Evolutionary conservation across 2,113 vertebrate genomes (phyloP).

Genomic region (Aythya baeri): DNA sequence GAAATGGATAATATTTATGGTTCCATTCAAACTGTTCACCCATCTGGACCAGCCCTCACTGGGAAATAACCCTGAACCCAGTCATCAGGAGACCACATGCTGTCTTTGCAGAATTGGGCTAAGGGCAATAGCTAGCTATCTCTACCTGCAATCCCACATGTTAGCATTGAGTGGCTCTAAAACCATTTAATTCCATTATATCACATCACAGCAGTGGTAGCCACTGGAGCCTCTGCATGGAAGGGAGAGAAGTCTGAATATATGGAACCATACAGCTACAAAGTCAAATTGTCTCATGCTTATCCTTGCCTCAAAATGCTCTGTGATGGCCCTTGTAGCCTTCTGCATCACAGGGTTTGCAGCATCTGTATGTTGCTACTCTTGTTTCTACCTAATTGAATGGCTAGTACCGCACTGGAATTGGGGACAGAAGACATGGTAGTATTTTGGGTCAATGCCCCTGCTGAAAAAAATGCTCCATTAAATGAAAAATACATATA

Average conservation of each 20-base stretch:
- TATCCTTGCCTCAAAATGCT: not conserved
- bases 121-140: not conserved
- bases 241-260: not conserved
- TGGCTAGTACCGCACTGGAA: not conserved
- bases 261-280: not conserved
- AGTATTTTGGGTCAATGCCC: not conserved
- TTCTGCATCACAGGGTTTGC: not conserved
- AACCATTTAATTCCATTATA: not conserved
- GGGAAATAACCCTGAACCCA: conserved; percentile 17
- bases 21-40: conserved; percentile 39
- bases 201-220: not conserved
- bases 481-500: not conserved
- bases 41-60: not conserved
- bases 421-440: not conserved
- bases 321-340: accelerated
- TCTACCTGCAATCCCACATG: not conserved
- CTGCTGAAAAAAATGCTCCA: not conserved
- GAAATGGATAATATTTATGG: conserved; percentile 42
- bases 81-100: not conserved
- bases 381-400: not conserved
- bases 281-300: not conserved
- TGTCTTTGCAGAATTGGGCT: not conserved
- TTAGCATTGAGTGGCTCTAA: not conserved
- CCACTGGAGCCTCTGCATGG: not conserved
- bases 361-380: not conserved